Base-by-base conservation (phyloP, 2,113 vertebrate species). In the Aegotheles bennettii region DNA sequence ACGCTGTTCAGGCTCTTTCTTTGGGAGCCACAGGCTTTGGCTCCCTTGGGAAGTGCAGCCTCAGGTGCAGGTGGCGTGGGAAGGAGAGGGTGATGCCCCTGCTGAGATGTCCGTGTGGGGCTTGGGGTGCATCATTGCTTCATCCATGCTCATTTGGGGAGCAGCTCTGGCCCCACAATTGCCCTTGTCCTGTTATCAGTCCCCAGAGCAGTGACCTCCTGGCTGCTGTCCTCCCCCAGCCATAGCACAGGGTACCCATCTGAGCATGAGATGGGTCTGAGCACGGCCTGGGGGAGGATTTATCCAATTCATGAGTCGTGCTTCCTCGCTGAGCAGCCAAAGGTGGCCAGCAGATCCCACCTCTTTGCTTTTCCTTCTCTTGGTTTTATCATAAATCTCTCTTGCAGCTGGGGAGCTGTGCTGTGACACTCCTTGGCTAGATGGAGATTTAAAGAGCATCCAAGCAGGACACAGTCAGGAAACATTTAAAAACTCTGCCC, bases 381-480 rank as follows among this genome's bases (percentile, higher is more conserved):
- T 35, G 74, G 28, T 48, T 81, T 89, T 14, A 28, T 31, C 70
- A 57, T 88, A 70, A 75, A 92, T 76, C 74, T 92, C 48, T 33
- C 56, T 43, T 25, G 17, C 3, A 7, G 80, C 36, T n/a, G 45
- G 50, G n/a, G n/a, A 65, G 74, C 60, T 31, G 56, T 31, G 63
- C 48, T 16, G n/a, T 51, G 67, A 48, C 42, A 7, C 10, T 76
- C 68, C 43, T 61, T 7, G 59, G 57, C 31, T 60, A 63, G 68
- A 47, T 43, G 69, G 63, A 76, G 69, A 56, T 85, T 81, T 81
- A 89, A 89, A 76, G 35, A 79, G 63, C 80, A 64, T 60, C 89
- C 63, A 54, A 54, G 56, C 1, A 1, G 40, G 75, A 80, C n/a
- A 10, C 12, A 48, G 28, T 9, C n/a, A 12, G 69, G 75, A 81